A percentile compares a stretch with the other conserved stretches of the same genome.
Conservation (phyloP, 2,888 invertebrate genomes). For the Marasmarcha lunaedactyla region DNA sequence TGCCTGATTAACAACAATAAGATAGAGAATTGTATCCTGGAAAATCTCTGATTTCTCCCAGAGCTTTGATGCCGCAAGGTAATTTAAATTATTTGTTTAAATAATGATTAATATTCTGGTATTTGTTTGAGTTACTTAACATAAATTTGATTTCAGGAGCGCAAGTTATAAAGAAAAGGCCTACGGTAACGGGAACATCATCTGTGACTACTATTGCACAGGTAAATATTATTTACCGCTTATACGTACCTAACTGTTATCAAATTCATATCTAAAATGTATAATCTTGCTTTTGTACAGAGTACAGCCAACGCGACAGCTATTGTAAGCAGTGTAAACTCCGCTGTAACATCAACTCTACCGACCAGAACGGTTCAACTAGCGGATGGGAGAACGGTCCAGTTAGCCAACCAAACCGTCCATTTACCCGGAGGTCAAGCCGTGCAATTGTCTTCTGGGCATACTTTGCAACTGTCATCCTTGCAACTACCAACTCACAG, state of each 20-base stretch:
- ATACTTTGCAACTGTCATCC: conserved; percentile 40
- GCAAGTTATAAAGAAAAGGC: conserved; percentile 35
- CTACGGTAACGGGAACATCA: conserved; percentile 25
- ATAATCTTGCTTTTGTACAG: too few relatives aligned
- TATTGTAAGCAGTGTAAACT: conserved; percentile 35
- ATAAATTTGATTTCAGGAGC: conserved; percentile 20
- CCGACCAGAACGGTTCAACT: conserved; percentile 44
- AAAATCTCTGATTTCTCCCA: conserved; percentile 62
- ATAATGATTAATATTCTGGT: background rate
- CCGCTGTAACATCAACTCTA: conserved; percentile 28
- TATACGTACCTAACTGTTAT: too few relatives aligned
- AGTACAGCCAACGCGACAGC: conserved; percentile 29
- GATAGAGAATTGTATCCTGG: too few relatives aligned
- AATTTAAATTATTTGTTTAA: too few relatives aligned
- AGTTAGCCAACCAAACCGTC: conserved; percentile 40
- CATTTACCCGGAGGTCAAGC: conserved; percentile 35
- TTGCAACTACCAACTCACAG: conserved; percentile 47
- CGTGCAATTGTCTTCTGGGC: conserved; percentile 35
- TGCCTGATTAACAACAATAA: too few relatives aligned
- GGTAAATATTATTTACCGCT: too few relatives aligned
- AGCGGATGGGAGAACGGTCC: conserved; percentile 48
- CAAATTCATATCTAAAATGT: too few relatives aligned
- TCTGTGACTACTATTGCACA: conserved; percentile 39
- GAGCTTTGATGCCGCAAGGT: conserved; percentile 55
- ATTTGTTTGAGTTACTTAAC: background rate